A percentile compares a stretch with the other conserved stretches of the same genome.
Evolutionary conservation across 2,888 invertebrate species (phyloP).

Genomic region (Parasteatoda lunata): DNA sequence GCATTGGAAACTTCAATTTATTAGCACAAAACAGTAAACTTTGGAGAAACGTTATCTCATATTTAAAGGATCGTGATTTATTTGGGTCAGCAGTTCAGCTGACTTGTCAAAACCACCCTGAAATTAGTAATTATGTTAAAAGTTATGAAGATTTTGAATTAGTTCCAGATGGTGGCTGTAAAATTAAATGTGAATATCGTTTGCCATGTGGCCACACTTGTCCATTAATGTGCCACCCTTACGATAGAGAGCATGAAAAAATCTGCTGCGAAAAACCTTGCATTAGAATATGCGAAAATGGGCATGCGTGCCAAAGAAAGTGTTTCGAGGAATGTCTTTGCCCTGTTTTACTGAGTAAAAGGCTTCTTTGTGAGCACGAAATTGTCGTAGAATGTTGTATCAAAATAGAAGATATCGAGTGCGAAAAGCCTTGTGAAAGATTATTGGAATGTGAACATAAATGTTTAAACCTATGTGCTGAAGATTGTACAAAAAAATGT

Average conservation of each 20-base stretch:
- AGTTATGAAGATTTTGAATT: slow-evolving; percentile 42
- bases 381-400: slow-evolving; percentile 55
- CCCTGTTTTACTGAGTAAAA: slow-evolving; percentile 14
- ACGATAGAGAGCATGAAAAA: slow-evolving; percentile 27
- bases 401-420: slow-evolving; percentile 56
- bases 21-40: slow-evolving; percentile 46
- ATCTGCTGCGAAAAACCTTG: slow-evolving; percentile 46
- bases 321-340: slow-evolving; percentile 61
- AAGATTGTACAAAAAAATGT: slow-evolving; percentile 73
- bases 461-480: not conserved
- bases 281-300: slow-evolving; percentile 16
- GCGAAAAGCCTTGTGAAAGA: slow-evolving; percentile 72
- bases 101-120: slow-evolving; percentile 62
- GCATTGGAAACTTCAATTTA: slow-evolving; percentile 68
- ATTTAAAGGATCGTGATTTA: slow-evolving; percentile 16
- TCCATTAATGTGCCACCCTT: slow-evolving; percentile 69
- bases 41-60: slow-evolving; percentile 50
- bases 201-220: slow-evolving; percentile 75
- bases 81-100: slow-evolving; percentile 49
- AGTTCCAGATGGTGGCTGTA: slow-evolving; percentile 72
- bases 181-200: slow-evolving; percentile 72
- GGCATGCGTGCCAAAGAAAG: slow-evolving; percentile 38
- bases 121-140: slow-evolving; percentile 13
- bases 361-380: slow-evolving; percentile 65
- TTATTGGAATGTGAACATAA: slow-evolving; percentile 73